Base-by-base conservation (phyloP, 1,140 invertebrate species). In the Coptotermes formosanus region DNA sequence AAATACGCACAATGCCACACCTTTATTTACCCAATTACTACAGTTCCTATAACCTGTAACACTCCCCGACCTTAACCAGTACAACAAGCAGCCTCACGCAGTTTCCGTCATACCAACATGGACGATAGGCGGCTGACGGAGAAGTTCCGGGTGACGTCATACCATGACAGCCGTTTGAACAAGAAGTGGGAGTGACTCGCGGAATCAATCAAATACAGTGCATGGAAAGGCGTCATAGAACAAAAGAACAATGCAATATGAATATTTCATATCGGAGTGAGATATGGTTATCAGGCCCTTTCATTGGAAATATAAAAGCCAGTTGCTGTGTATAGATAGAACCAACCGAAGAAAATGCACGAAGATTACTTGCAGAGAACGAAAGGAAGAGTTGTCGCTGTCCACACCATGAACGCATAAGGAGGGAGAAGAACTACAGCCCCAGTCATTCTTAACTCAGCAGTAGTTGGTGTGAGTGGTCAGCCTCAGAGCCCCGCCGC, bases 61-160 rank as follows among this genome's bases (percentile, higher is more conserved):
- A 9, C 25, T 30, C 64, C 30, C n/a, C n/a, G 14, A 75, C 64
- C 64, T 25, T 30, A 75, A 14, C 30, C 64, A 75, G 16, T 75
- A 75, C 7, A 9, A n/a, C 25, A 4, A 21, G 2, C 25, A 30
- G n/a, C 16, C n/a, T 38, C 38, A 38, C 38, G 38, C 4, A 30
- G 11, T 30, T 75, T 30, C 25, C 64, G n/a, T 75, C 25, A 9
- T 8, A 75, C 25, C 25, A 30, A 30, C 64, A 75, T 75, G 64
- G n/a, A 75, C n/a, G 25, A 75, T 30, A 8, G n/a, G n/a, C 2
- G 25, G n/a, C 25, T 30, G 64, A n/a, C n/a, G n/a, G n/a, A 30
- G 21, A 75, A 75, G 64, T 75, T 75, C 64, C 64, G 64, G 64
- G 64, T 75, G 64, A 75, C 64, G 64, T 75, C 64, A 75, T 75